Evolutionary conservation across 2,113 vertebrate species (phyloP).

Genomic region (Protobothrops mucrosquamatus): DNA sequence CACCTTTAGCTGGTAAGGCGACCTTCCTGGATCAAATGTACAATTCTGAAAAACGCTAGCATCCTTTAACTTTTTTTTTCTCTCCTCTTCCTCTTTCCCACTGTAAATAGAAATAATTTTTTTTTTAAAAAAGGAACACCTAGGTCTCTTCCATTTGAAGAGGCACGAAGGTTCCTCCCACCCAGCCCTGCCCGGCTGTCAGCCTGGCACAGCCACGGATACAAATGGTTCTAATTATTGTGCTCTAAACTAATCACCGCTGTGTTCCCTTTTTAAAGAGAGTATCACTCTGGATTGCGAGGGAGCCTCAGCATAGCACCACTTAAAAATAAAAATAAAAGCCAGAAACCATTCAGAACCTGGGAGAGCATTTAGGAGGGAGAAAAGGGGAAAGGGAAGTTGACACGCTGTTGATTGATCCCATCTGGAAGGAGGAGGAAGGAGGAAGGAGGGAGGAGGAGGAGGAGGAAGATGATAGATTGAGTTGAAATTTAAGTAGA

Average conservation of each 20-base stretch:
- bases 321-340: not conserved
- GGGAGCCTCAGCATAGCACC: not conserved
- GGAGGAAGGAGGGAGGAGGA: too few species aligned
- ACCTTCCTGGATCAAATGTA: not conserved
- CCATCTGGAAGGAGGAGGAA: not conserved
- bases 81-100: not conserved
- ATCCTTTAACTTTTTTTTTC: accelerated
- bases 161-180: conserved; percentile 5
- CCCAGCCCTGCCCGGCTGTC: not conserved
- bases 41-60: not conserved
- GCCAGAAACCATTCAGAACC: not conserved
- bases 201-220: not conserved
- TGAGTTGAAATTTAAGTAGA: too few species aligned
- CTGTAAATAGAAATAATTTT: not conserved
- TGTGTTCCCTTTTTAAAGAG: not conserved
- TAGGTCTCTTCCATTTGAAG: not conserved
- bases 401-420: accelerated
- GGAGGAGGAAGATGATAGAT: too few species aligned
- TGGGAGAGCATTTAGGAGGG: not conserved
- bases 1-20: not conserved
- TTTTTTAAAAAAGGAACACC: not conserved
- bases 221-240: not conserved
- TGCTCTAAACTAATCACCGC: not conserved
- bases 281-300: not conserved
- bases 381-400: not conserved